Conservation (phyloP, 2,113 vertebrate genomes). For the Pluvialis apricaria region DNA sequence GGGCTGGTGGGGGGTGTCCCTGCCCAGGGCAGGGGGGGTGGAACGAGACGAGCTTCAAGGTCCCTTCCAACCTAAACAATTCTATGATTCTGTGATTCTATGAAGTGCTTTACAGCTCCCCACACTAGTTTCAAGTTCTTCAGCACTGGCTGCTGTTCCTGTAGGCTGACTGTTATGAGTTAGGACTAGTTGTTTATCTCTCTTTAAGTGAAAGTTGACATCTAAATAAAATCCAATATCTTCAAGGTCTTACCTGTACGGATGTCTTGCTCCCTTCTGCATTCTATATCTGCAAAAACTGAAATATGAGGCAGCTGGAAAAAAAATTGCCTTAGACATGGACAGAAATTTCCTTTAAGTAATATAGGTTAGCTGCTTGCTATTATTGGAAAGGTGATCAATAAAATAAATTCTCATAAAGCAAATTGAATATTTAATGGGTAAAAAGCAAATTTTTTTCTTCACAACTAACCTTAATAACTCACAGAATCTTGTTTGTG, state of each 20-base stretch:
- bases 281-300: background rate
- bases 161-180: rapidly evolving
- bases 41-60: background rate
- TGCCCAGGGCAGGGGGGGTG: background rate
- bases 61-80: background rate
- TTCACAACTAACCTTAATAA: background rate
- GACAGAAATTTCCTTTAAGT: background rate
- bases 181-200: too few relatives aligned
- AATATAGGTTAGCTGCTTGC: background rate
- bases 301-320: background rate
- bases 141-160: background rate
- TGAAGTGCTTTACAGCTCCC: too few relatives aligned
- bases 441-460: background rate
- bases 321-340: background rate
- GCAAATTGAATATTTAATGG: background rate
- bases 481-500: background rate
- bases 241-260: background rate
- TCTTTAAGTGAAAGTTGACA: background rate
- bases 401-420: background rate
- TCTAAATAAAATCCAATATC: background rate
- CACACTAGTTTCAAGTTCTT: background rate
- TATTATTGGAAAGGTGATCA: background rate
- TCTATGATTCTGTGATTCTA: background rate
- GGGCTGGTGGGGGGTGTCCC: background rate
- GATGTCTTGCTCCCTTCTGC: background rate